Base-by-base conservation (phyloP, 2,888 invertebrate species). In the Troides helena region DNA sequence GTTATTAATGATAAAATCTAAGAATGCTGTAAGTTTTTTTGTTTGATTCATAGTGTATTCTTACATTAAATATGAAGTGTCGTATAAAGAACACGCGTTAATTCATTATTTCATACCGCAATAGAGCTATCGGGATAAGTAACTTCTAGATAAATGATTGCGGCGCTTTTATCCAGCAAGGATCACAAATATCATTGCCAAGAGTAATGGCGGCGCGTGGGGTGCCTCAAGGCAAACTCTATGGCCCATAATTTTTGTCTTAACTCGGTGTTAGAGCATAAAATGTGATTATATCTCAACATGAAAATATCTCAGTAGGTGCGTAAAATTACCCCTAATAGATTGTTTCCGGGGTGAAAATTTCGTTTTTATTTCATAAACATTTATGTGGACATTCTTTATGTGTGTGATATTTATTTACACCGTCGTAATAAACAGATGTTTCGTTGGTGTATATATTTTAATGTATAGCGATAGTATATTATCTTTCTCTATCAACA, bases 191-290 rank as follows among this genome's bases (percentile, higher is more conserved):
- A 89, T 89, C 87, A 89, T 87, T 88, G 85, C 81, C 77, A 77
- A 80, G 85, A 91, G 83, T 92, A 90, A 90, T 88, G 85, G 84
- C 82, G 77, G 76, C 69, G 81, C 80, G 78, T 83, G 88, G 90
- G 90, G 90, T 86, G 90, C 91, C 92, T 77, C 89, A 86, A 86
- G 90, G 88, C 84, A 76, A 70, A 81, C 71, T 78, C 81, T 86
- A 85, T 79, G 80, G 85, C 81, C 87, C 90, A 91, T 92, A 90
- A 92, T 90, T 92, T 91, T 90, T 89, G 88, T 86, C 83, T 85
- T 88, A 89, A 90, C 90, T 90, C 89, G 85, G 91, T 90, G 92
- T 87, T 88, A 92, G 88, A 86, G 87, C 88, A 90, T 92, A 92
- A 92, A 92, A 85, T 81, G 86, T 82, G 92, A 92, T 92, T 85